Conservation (phyloP, 2,888 invertebrate species). For the Megastigmus dorsalis region DNA sequence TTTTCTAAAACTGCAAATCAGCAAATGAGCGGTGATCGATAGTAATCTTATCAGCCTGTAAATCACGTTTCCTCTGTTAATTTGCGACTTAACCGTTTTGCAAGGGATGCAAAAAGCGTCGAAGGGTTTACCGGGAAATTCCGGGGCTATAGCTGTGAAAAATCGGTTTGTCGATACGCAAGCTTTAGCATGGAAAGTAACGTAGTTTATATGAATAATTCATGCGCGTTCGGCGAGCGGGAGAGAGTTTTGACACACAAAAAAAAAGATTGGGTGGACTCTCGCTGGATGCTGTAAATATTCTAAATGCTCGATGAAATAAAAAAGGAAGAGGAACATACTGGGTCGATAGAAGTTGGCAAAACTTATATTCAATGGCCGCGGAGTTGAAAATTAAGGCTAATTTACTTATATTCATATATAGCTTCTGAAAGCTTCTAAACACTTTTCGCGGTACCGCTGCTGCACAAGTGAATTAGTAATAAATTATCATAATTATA, state of each 20-base stretch:
- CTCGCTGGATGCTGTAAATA: slow-evolving; percentile 24
- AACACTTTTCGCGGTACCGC: slow-evolving; percentile 9
- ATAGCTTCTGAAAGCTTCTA: slow-evolving; percentile 29
- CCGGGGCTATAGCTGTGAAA: not conserved
- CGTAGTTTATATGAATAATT: slow-evolving; percentile 33
- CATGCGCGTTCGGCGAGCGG: not conserved
- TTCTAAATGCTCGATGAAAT: slow-evolving; percentile 19
- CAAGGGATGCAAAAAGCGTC: no score
- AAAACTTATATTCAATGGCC: slow-evolving; percentile 15
- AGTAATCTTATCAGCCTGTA: no score
- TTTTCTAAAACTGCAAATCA: no score
- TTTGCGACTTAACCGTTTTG: no score
- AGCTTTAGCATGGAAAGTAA: not conserved
- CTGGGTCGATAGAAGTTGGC: slow-evolving; percentile 10
- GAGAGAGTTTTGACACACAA: slow-evolving; percentile 23
- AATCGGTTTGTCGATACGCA: slow-evolving; percentile 34
- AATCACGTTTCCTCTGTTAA: no score
- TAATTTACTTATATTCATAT: slow-evolving; percentile 25
- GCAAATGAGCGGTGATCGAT: no score
- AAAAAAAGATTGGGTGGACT: slow-evolving; percentile 2
- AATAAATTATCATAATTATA: no score
- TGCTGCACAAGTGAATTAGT: no score
- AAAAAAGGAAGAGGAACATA: no score
- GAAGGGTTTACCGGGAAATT: no score
- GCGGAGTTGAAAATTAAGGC: slow-evolving; percentile 20